A percentile compares a stretch with the other conserved stretches of the same genome.
phyloP scores from a whole-genome alignment of 2,888 invertebrate species.

The Acanthacorydalis orientalis region DNA sequence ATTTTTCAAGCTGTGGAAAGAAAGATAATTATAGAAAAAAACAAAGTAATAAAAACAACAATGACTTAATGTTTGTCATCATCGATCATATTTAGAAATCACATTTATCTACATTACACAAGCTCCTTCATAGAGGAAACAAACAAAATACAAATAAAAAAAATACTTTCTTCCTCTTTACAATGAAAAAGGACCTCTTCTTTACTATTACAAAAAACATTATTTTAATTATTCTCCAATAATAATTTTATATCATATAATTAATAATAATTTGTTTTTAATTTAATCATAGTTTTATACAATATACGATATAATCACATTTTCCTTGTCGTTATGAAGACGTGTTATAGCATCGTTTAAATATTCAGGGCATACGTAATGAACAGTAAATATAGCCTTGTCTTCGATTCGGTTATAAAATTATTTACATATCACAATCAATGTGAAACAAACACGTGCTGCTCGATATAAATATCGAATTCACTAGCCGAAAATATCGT shows the following conservation, averaged over 20 bases:
- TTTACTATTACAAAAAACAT: neutral
- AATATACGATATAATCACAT: constrained; percentile 4
- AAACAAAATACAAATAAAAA: neutral
- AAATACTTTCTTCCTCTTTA: neutral
- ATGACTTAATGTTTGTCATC: constrained; percentile 16
- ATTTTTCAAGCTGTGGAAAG: no score
- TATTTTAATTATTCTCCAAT: neutral
- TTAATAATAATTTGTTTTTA: neutral
- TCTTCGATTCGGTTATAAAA: neutral
- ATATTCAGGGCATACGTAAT: no score
- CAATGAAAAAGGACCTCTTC: neutral
- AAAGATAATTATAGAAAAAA: neutral
- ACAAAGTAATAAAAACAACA: constrained; percentile 18
- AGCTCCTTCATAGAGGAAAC: constrained; percentile 3
- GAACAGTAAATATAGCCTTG: no score
- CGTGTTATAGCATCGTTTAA: neutral
- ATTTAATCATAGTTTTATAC: neutral
- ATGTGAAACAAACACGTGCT: no score
- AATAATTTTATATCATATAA: constrained; percentile 1
- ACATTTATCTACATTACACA: constrained; percentile 14
- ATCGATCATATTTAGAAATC: constrained; percentile 22
- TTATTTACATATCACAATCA: neutral
- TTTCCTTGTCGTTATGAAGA: constrained; percentile 3
- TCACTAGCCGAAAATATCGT: no score
- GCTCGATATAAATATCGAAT: no score